A percentile compares a stretch with the other conserved stretches of the same genome.
Evolutionary conservation across 2,888 invertebrate species (phyloP).

Genomic region (Mythimna loreyi): DNA sequence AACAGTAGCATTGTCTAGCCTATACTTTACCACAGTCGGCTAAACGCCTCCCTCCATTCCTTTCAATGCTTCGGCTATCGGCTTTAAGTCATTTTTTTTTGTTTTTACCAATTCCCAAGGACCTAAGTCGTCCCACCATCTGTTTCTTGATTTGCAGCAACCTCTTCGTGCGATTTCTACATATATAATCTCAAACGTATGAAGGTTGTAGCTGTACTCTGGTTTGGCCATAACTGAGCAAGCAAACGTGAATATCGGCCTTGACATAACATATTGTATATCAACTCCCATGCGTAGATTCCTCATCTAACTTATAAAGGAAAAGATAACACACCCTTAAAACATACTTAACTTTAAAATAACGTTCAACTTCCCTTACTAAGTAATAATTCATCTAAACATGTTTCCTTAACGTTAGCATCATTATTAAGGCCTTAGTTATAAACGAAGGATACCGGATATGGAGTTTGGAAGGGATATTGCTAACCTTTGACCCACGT

Average conservation of each 20-base stretch:
- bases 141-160: too few species aligned
- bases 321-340: not conserved
- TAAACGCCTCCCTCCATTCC: too few species aligned
- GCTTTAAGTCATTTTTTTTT: too few species aligned
- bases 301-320: conserved; percentile 3
- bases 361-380: conserved; percentile 27
- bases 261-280: not conserved
- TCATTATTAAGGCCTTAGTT: conserved; percentile 58
- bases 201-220: not conserved
- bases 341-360: conserved; percentile 21
- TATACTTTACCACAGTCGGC: too few species aligned
- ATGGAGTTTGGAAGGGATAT: conserved; percentile 42
- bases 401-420: conserved; percentile 39
- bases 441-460: conserved; percentile 58
- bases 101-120: too few species aligned
- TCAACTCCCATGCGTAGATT: not conserved
- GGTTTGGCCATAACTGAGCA: not conserved
- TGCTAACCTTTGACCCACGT: conserved; percentile 46
- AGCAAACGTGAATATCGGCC: not conserved
- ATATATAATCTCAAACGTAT: too few species aligned
- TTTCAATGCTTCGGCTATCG: too few species aligned
- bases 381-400: conserved; percentile 61
- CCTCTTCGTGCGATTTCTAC: too few species aligned
- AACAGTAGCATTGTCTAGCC: too few species aligned
- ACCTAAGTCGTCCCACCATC: too few species aligned